Conservation (phyloP, 2,888 invertebrate species). For the Agrotis ipsilon region DNA sequence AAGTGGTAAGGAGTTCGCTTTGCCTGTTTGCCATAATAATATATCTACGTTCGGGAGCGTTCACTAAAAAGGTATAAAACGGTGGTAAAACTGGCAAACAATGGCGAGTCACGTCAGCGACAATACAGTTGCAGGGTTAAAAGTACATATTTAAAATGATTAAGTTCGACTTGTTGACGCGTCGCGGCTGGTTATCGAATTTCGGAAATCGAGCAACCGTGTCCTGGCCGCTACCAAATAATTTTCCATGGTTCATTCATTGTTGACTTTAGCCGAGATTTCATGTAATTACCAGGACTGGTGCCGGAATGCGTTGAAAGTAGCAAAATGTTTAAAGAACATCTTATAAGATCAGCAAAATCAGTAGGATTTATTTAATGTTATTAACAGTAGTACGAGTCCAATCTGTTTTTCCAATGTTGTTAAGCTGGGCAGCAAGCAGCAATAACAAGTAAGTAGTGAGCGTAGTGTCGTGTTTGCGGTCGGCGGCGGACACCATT, state of each 20-base stretch:
- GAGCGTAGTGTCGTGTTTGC: slow-evolving; percentile 74
- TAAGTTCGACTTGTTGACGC: slow-evolving; percentile 89
- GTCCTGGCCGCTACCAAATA: slow-evolving; percentile 77
- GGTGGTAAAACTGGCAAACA: slow-evolving; percentile 79
- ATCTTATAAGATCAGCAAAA: slow-evolving; percentile 16
- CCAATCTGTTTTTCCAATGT: slow-evolving; percentile 58
- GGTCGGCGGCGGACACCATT: slow-evolving; percentile 73
- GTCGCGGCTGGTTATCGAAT: slow-evolving; percentile 86
- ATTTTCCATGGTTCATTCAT: slow-evolving; percentile 80
- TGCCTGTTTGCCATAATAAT: slow-evolving; percentile 52
- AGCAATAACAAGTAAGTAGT: slow-evolving; percentile 68
- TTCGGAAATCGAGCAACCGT: slow-evolving; percentile 77
- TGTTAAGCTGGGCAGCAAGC: slow-evolving; percentile 56
- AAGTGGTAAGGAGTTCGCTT: slow-evolving; percentile 45
- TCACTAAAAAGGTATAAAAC: slow-evolving; percentile 76
- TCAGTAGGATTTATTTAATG: slow-evolving; percentile 31
- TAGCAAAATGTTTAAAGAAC: slow-evolving; percentile 8
- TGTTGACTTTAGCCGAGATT: slow-evolving; percentile 63
- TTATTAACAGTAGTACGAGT: slow-evolving; percentile 31
- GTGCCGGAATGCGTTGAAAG: slow-evolving; percentile 25
- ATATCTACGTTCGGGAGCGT: slow-evolving; percentile 62
- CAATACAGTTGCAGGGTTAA: slow-evolving; percentile 79
- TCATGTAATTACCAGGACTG: slow-evolving; percentile 59
- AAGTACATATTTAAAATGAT: slow-evolving; percentile 87
- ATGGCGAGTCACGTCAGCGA: slow-evolving; percentile 80